Base-by-base conservation (phyloP, 2,797 vertebrate species). In the Heteromormyrus szaboi region DNA sequence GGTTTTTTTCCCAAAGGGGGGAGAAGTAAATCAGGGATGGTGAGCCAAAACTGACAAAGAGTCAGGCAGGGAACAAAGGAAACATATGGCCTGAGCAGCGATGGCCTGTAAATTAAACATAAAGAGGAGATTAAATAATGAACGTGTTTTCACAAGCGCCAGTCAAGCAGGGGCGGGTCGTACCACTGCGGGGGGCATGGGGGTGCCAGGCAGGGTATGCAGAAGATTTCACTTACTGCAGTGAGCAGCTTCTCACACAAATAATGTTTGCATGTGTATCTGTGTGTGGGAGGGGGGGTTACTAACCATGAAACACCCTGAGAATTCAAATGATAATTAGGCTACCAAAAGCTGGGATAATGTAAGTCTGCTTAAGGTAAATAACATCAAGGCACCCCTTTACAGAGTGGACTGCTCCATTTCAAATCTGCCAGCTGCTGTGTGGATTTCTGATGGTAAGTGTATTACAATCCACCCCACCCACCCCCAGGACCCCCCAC, bases 61-160 rank as follows among this genome's bases (percentile, higher is more conserved):
- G 92, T 90, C 89, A 76, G 90, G 92, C 93, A 91, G 93, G 92
- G 95, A 94, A 96, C 96, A 96, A 96, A 97, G 94, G 95, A 92
- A 96, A 94, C 96, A 97, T 96, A 96, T 96, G 96, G 97, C 94
- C 94, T 91, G 94, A 95, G 95, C 95, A 94, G 95, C 94, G 93
- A 93, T 90, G 95, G 95, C 95, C 95, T 96, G 96, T 97, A 97
- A 97, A 97, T 97, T 97, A 97, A 97, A 96, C 96, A 97, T 97
- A 96, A 96, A 96, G 95, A 91, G 94, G 95, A 96, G 95, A 97
- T 97, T 96, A 97, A 96, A 96, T 97, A 97, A 97, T 97, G 96
- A 96, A 96, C 95, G 95, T 96, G 95, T 94, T 94, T 95, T 96
- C 93, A 93, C 93, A 95, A 94, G 94, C 95, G 94, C 93, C 91